Base-by-base conservation (phyloP, 2,888 invertebrate genomes). In the Hemistola chrysoprasaria region DNA sequence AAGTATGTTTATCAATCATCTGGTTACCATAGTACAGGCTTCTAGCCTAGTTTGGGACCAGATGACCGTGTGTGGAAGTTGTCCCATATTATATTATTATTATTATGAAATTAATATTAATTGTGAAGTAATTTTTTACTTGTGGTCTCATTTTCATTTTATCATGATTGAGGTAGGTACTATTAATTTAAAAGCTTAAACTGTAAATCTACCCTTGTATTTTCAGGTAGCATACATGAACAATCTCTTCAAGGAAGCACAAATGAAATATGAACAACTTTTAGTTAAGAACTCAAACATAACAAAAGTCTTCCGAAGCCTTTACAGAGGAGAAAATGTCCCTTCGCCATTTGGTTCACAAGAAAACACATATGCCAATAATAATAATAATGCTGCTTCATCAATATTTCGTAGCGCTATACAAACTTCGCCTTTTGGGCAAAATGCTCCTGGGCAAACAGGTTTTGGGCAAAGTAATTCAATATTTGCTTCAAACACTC, bases 321-420 rank as follows among this genome's bases (percentile, higher is more conserved):
- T 84, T 6, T 78, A 79, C 47, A 77, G 66, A 35, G 79, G 80
- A 16, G 79, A 81, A 58, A 35, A 42, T 16, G 61, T 71, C 3
- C 4, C 65, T 5, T 63, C 79, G 35, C 65, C 78, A n/a, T 78
- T 78, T 43, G 35, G 52, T 5, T 34, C 52, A 10, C 64, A 59
- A 28, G 56, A 47, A 5, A 52, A 38, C 31, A 42, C 77, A 9
- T 48, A 50, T 20, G 50, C 40, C 8, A 38, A 40, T 11, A 52
- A 36, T 16, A 4, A 2, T 16, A 16, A 2, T 16, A 50, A 48
- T 43, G 40, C 61, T 16, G 79, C 78, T 10, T 62, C 80, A 20
- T 79, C 82, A 5, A 47, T 86, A 38, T 86, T 85, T 40, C 64
- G 72, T 2, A 75, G 66, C 53, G 81, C 80, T 4, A 59, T 65